phyloP scores from a whole-genome alignment of 2,888 invertebrate genomes.

The Diadegma fenestrale region DNA sequence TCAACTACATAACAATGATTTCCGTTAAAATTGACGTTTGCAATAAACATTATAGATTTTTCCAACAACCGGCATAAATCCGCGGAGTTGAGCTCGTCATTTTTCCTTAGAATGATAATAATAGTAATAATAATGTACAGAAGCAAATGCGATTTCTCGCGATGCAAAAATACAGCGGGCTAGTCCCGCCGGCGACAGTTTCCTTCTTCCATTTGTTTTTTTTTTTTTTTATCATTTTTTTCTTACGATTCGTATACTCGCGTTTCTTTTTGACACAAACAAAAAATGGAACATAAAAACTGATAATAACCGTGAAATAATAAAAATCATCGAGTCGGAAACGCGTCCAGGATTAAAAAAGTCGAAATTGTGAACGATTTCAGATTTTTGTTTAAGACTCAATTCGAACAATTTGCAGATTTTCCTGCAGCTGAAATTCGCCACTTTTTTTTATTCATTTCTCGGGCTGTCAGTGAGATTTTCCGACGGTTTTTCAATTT shows the following conservation, averaged over 20 bases:
- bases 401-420: slow-evolving; percentile 7
- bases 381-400: neutral
- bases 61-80: slow-evolving; percentile 76
- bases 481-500: neutral
- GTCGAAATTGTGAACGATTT: slow-evolving; percentile 45
- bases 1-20: slow-evolving; percentile 77
- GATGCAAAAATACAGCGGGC: slow-evolving; percentile 49
- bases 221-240: slow-evolving; percentile 65
- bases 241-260: slow-evolving; percentile 62
- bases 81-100: slow-evolving; percentile 63
- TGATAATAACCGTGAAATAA: slow-evolving; percentile 53
- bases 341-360: slow-evolving; percentile 41
- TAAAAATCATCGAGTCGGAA: slow-evolving; percentile 46
- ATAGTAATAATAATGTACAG: slow-evolving; percentile 58
- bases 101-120: slow-evolving; percentile 45
- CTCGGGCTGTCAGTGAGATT: neutral
- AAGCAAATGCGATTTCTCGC: slow-evolving; percentile 51
- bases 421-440: neutral
- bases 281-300: slow-evolving; percentile 67
- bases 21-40: slow-evolving; percentile 73
- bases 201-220: slow-evolving; percentile 63
- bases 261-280: slow-evolving; percentile 69
- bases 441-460: neutral
- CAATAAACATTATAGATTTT: slow-evolving; percentile 75
- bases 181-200: slow-evolving; percentile 62